Base-by-base conservation (phyloP, 2,888 invertebrate genomes). In the Nymphalis polychloros region DNA sequence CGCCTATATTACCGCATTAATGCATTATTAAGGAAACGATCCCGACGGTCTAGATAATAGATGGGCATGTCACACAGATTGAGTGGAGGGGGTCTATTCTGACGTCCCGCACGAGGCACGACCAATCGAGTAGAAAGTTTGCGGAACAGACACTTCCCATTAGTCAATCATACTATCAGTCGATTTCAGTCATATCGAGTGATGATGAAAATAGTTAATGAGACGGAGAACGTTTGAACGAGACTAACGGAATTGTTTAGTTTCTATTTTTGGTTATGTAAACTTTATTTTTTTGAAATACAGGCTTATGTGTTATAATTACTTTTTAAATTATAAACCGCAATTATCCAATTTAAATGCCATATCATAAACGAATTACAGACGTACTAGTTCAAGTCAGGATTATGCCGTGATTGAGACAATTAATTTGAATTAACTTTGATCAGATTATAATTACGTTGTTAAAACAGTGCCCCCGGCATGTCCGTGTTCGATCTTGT, bases 51-150 rank as follows among this genome's bases (percentile, higher is more conserved):
- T 52, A 72, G 71, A 72, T 75, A 75, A 71, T 73, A 68, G 69
- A 73, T 68, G 72, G 76, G 67, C 76, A 73, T 79, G 80, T 79
- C 81, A 73, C 60, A 79, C 78, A 80, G 79, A 80, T 78, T 76
- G 77, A 77, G 76, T 73, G 72, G 72, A 68, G 72, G 69, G 71
- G 80, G 78, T 80, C 77, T 78, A 79, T 78, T 73, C 67, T 70
- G 73, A 72, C 78, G 76, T 80, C 75, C 77, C 68, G 73, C 60
- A 50, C 66, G 66, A 31, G 66, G 60, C 60, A 60, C 60, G 68
- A 75, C 77, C 80, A 75, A 77, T 65, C 73, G 50, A 62, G 68
- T 78, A 76, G 82, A 82, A 83, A 82, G 83, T 69, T 65, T 63
- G 74, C 73, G 73, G 75, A 76, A 73, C 70, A 68, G 72, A 73